These are phyloP conservation scores for Heliconius ismenius DNA, from an alignment of 2,888 invertebrate genomes.

Conservation along the genomic window DNA sequence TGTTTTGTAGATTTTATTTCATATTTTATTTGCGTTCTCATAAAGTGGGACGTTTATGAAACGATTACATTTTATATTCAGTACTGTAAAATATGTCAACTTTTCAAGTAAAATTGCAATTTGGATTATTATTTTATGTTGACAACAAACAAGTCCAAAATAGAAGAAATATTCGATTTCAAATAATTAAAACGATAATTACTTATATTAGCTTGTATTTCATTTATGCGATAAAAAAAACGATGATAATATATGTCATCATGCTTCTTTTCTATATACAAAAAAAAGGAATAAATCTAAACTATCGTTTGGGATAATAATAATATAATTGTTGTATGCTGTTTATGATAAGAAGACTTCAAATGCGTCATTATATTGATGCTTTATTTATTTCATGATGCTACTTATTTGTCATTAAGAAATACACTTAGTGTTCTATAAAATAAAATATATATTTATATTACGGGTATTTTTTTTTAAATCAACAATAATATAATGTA, in stretches of 20 bases:
- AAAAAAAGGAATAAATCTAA: neutral
- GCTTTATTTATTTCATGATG: neutral
- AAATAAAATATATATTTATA: neutral
- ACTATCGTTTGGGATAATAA: neutral
- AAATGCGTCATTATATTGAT: conserved; percentile 1
- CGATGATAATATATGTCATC: no score
- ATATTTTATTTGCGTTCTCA: neutral
- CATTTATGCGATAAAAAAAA: neutral
- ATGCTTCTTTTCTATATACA: neutral
- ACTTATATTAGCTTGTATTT: neutral
- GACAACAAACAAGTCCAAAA: neutral
- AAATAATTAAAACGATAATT: neutral
- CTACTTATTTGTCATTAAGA: neutral
- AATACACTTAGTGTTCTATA: neutral
- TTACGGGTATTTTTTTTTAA: no score
- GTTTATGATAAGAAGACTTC: neutral
- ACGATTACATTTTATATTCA: neutral
- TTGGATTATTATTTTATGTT: neutral
- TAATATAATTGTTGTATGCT: neutral
- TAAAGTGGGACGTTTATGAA: neutral
- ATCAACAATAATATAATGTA: no score
- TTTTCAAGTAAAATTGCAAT: neutral
- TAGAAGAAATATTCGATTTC: neutral
- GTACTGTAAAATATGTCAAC: neutral
- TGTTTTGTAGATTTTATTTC: conserved; percentile 3